Base-by-base conservation (phyloP, 2,888 invertebrate genomes). In the Lasius fuliginosus region DNA sequence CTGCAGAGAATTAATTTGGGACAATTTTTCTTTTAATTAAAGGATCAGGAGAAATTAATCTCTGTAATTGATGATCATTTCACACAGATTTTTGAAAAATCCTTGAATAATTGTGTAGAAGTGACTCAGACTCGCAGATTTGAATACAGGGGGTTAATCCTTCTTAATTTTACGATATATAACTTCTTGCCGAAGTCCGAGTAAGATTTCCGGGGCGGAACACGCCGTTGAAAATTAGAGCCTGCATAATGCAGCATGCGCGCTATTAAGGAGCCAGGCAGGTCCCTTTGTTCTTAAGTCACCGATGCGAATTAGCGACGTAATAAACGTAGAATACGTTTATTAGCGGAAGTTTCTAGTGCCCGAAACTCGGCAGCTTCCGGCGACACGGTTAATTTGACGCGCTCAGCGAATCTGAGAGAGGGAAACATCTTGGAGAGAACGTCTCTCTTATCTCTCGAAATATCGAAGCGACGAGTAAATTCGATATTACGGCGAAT, bases 311-410 rank as follows among this genome's bases (percentile, higher is more conserved):
- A 71, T 81, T 81, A 81, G 58, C 12, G 8, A 23, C 46, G 60
- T 79, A 79, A 69, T 71, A 60, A 5, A 23, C 46, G 60, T 79
- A 79, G 69, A 60, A 60, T 79, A 69, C 60, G 71, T 71, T 79
- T 79, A 81, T 81, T 81, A 81, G 27, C 46, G 46, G 60, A 71
- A 81, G 36, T 79, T 69, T 69, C 58, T 79, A 79, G 58, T 71
- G 60, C 60, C 46, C 42, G 58, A 81, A 81, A 81, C 36, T 71
- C 73, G 23, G 18, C 18, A 68, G 56, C 30, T 77, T 56, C 69
- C 42, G 56, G 71, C 46, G 12, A 18, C 60, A 79, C 40, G 33
- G 42, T 71, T 79, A 79, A 69, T 81, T 71, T 81, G 71, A 81
- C 33, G 46, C 27, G n/a, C 18, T 46, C 27, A 33, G 68, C n/a